These are phyloP conservation scores for Equus quagga DNA, from an alignment of 2,113 vertebrate genomes.

Conservation along the genomic window DNA sequence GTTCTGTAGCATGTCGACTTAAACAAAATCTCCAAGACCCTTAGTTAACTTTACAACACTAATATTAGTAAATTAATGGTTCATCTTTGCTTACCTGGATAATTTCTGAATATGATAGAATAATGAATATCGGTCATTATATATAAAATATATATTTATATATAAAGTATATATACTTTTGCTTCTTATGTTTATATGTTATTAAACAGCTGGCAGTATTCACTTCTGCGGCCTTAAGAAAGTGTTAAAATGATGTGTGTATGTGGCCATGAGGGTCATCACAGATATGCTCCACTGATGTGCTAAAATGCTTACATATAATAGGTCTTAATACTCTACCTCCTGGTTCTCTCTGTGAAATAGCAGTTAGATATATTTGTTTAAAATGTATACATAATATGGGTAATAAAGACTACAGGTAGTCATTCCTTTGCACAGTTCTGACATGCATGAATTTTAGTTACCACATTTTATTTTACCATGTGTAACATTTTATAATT, in stretches of 20 bases:
- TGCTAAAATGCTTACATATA: neutral
- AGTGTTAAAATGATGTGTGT: neutral
- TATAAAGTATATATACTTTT: neutral
- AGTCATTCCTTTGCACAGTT: neutral
- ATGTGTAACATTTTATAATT: neutral
- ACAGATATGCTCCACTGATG: neutral
- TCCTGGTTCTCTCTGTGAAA: neutral
- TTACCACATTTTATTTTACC: neutral
- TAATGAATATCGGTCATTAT: neutral
- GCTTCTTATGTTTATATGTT: neutral
- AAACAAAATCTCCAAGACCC: neutral
- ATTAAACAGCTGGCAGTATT: conserved; percentile 14
- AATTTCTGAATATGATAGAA: conserved; percentile 26
- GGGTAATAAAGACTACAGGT: neutral
- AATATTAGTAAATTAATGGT: neutral
- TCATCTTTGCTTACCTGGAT: neutral
- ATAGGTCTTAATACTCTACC: neutral
- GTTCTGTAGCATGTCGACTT: neutral
- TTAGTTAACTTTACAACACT: neutral
- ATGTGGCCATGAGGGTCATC: neutral
- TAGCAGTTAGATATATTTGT: neutral
- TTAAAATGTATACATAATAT: neutral
- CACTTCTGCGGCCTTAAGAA: neutral
- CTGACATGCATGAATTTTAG: neutral
- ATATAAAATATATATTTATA: neutral